Base-by-base conservation (phyloP, 2,113 vertebrate species). In the Oplegnathus fasciatus region DNA sequence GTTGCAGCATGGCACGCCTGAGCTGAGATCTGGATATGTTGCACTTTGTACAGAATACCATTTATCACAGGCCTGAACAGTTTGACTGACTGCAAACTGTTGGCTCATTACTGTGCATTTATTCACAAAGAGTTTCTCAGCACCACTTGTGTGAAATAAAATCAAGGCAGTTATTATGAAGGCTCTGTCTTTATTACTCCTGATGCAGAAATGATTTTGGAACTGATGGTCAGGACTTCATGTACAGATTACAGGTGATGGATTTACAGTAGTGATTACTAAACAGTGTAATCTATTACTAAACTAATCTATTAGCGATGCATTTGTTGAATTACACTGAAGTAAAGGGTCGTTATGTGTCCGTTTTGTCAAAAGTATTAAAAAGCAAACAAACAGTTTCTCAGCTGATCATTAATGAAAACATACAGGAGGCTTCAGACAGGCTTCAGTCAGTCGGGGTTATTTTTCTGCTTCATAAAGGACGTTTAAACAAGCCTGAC, bases 61-160 rank as follows among this genome's bases (percentile, higher is more conserved):
- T 80, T 80, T 78, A 64, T 40, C 46, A 18, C 28, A 50, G 46
- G 44, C 26, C 52, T 58, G 34, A n/a, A 54, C 50, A 50, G 68
- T 61, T 34, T 64, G 54, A 54, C 46, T 26, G 34, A 37, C 54
- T 10, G 46, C 61, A 65, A 80, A 68, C 46, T 77, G 62, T 2
- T 9, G 3, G 42, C 44, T 40, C 44, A 37, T 46, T 24, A 70
- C 42, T 60, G 28, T 55, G 15, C 66, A 57, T 78, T 62, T 82
- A 77, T 74, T 73, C 32, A 70, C 44, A 58, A 62, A 66, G 61
- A 40, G 11, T 78, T 61, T 86, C 40, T 66, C 37, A 62, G 24
- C 60, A 75, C 26, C 50, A 55, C 40, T 50, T 69, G 55, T 72
- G 40, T 77, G 60, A 62, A 88, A 85, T 88, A 78, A 88, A 88